phyloP scores from a whole-genome alignment of 2,797 vertebrate species.

The Pangasius djambal region DNA sequence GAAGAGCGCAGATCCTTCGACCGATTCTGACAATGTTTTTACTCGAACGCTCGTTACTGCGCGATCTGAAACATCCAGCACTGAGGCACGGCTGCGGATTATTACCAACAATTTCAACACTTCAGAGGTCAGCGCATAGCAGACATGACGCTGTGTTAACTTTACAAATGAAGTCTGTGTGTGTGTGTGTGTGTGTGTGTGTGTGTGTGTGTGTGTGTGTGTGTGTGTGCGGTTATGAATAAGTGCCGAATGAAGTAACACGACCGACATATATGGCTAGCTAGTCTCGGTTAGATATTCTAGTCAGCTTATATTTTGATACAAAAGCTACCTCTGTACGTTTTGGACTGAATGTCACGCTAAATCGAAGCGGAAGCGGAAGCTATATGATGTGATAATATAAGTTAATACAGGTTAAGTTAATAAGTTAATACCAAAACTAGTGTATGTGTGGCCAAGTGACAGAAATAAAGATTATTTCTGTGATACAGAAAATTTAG shows the following conservation, averaged over 20 bases:
- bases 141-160: neutral
- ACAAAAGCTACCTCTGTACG: too few species aligned
- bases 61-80: neutral
- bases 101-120: constrained; percentile 18
- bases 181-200: neutral
- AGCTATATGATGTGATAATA: neutral
- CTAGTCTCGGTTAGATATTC: neutral
- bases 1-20: constrained; percentile 14
- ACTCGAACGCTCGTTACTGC: neutral
- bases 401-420: neutral
- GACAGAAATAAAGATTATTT: too few species aligned
- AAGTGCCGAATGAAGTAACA: neutral
- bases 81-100: neutral
- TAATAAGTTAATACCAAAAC: too few species aligned
- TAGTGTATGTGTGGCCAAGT: too few species aligned
- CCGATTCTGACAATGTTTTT: constrained; percentile 18
- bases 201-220: neutral
- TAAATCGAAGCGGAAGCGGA: neutral
- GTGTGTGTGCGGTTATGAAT: neutral
- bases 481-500: too few species aligned
- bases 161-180: constrained; percentile 5
- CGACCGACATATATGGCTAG: too few species aligned
- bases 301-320: neutral
- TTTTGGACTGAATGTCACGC: too few species aligned
- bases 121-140: neutral